Evolutionary conservation across 2,113 vertebrate genomes (phyloP).

Genomic region (Prunella himalayana): DNA sequence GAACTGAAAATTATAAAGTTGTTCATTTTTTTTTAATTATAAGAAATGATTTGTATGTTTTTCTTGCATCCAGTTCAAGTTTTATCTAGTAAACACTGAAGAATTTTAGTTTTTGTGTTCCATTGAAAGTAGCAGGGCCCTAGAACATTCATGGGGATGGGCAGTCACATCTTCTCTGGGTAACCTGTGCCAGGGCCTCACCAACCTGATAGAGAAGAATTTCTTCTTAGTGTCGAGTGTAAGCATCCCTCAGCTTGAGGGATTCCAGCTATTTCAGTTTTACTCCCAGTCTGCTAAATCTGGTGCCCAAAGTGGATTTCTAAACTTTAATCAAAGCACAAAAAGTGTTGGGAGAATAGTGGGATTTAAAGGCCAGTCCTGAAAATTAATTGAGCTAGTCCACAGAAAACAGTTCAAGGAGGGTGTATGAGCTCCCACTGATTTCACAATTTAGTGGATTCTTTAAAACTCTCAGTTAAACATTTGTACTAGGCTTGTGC

Average conservation of each 20-base stretch:
- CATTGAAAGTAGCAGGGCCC: fast-evolving
- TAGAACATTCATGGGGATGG: not conserved
- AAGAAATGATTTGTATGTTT: fast-evolving
- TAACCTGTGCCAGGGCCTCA: not conserved
- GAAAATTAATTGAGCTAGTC: not conserved
- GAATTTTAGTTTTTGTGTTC: not conserved
- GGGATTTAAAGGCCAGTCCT: not conserved
- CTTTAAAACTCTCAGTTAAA: not conserved
- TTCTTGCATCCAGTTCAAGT: not conserved
- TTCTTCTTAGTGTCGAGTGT: not conserved
- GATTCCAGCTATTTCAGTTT: not conserved
- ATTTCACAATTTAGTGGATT: not conserved
- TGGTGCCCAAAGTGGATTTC: not conserved
- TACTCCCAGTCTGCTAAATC: not conserved
- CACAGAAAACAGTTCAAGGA: not conserved
- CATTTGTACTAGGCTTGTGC: not conserved
- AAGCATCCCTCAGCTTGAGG: not conserved
- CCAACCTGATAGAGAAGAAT: not conserved
- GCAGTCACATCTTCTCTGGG: not conserved
- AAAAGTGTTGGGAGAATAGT: not conserved
- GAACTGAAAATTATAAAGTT: not conserved
- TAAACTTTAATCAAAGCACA: not conserved
- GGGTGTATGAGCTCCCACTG: not conserved
- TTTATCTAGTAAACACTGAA: not conserved
- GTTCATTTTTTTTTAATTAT: too few species aligned